phyloP scores from a whole-genome alignment of 2,797 vertebrate genomes.

The Lagodon rhomboides region DNA sequence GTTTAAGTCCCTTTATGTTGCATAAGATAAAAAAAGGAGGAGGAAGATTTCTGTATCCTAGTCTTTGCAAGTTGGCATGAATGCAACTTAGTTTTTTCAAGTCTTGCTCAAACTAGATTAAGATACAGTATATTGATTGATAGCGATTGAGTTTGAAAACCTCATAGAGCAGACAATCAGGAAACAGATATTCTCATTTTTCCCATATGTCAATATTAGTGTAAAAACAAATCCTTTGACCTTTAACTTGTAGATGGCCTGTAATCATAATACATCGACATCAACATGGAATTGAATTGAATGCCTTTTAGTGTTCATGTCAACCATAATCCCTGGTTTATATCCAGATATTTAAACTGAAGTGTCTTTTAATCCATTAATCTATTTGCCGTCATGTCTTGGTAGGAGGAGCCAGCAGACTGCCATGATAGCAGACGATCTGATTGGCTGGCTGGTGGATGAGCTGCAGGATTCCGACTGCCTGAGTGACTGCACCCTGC shows the following conservation, averaged over 20 bases:
- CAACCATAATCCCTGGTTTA: neutral
- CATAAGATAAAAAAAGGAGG: no score
- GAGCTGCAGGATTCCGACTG: constrained; percentile 92
- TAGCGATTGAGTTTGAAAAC: neutral
- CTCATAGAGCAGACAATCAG: neutral
- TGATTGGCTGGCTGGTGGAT: constrained; percentile 93
- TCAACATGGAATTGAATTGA: no score
- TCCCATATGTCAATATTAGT: neutral
- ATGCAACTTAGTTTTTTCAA: no score
- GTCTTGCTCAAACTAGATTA: neutral
- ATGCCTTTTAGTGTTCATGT: neutral
- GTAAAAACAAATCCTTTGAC: neutral
- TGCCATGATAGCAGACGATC: constrained; percentile 90
- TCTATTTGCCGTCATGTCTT: constrained; percentile 12
- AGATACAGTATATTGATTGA: neutral
- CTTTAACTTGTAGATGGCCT: neutral
- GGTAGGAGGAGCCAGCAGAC: constrained; percentile 92
- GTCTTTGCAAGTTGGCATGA: neutral
- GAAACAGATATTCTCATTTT: neutral
- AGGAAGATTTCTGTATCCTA: no score
- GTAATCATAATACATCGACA: neutral
- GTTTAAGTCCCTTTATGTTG: no score
- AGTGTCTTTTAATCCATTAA: neutral
- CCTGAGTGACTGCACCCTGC: constrained; percentile 93
- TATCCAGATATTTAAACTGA: neutral